Percentiles rank a stretch among this genome's conserved stretches.
Conservation (phyloP, 2,888 invertebrate genomes). For the Cataglyphis livida region DNA sequence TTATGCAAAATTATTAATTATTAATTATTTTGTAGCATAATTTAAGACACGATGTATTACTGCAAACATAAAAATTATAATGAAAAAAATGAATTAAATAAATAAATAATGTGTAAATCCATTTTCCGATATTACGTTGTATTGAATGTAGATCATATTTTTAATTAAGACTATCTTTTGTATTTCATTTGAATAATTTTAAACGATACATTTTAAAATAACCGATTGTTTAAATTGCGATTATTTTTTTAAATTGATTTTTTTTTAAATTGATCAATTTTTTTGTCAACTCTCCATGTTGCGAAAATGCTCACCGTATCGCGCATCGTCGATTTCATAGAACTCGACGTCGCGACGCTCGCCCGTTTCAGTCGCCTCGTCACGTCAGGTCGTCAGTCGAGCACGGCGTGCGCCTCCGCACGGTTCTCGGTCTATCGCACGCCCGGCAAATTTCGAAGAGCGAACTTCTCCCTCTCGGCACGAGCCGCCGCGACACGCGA, state of each 20-base stretch:
- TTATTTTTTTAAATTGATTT: background rate
- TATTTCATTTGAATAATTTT: background rate
- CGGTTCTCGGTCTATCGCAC: slow-evolving; percentile 55
- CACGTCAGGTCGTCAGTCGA: slow-evolving; percentile 74
- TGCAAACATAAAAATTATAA: background rate
- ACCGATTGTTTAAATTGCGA: background rate
- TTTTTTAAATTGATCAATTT: background rate
- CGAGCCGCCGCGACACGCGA: slow-evolving; percentile 35
- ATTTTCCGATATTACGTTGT: background rate
- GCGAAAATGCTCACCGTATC: background rate
- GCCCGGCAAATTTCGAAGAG: slow-evolving; percentile 1
- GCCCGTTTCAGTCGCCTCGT: slow-evolving; percentile 14
- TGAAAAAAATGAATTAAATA: background rate
- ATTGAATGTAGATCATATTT: background rate
- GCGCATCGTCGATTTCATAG: background rate
- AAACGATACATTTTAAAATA: background rate
- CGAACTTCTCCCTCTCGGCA: slow-evolving; percentile 17
- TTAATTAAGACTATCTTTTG: background rate
- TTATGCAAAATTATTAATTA: background rate
- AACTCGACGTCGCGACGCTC: slow-evolving; percentile 56
- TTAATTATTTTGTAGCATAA: background rate
- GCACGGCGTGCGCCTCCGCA: slow-evolving; percentile 74
- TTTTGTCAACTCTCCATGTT: background rate
- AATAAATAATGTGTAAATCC: background rate
- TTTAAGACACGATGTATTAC: background rate